Conservation (phyloP, 1,140 invertebrate species). For the Zaprionus lachaisei region DNA sequence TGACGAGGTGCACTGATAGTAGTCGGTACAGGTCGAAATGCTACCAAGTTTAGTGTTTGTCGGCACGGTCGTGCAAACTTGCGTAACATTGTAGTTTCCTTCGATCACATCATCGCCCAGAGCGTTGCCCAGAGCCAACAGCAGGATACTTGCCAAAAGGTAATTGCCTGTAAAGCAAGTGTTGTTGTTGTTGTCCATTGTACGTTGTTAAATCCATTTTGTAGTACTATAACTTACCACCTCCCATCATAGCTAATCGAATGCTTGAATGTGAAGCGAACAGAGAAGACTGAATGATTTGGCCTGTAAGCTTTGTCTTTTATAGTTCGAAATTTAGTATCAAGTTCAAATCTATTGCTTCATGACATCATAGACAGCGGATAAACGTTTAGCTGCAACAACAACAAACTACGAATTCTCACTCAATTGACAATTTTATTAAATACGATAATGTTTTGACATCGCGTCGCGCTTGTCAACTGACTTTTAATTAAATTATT, state of each 20-base stretch:
- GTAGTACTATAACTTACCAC: conserved; percentile 40
- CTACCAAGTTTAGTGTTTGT: conserved; percentile 52
- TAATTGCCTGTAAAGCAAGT: conserved; percentile 1
- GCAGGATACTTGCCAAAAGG: conserved; percentile 37
- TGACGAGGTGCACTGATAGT: conserved; percentile 41
- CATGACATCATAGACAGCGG: conserved; percentile 8
- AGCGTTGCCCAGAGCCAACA: conserved; percentile 43
- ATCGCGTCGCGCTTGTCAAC: conserved; percentile 32
- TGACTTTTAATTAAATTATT: conserved; percentile 63
- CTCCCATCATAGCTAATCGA: conserved; percentile 28
- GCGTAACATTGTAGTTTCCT: conserved; percentile 67
- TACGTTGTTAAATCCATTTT: too few relatives aligned
- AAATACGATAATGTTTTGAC: conserved; percentile 47
- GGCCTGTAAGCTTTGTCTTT: conserved; percentile 17
- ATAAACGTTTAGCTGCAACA: conserved; percentile 15
- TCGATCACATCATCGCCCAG: conserved; percentile 44
- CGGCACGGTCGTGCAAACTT: conserved; percentile 40
- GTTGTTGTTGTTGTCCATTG: not conserved
- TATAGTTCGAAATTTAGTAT: conserved; percentile 20
- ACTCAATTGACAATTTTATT: conserved; percentile 60
- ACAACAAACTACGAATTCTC: conserved; percentile 10
- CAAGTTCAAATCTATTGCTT: conserved; percentile 6
- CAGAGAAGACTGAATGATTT: conserved; percentile 23
- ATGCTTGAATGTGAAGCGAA: conserved; percentile 1
- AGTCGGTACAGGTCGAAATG: conserved; percentile 49